Conservation (phyloP, 2,888 invertebrate genomes). For the Acrobasis consociella region DNA sequence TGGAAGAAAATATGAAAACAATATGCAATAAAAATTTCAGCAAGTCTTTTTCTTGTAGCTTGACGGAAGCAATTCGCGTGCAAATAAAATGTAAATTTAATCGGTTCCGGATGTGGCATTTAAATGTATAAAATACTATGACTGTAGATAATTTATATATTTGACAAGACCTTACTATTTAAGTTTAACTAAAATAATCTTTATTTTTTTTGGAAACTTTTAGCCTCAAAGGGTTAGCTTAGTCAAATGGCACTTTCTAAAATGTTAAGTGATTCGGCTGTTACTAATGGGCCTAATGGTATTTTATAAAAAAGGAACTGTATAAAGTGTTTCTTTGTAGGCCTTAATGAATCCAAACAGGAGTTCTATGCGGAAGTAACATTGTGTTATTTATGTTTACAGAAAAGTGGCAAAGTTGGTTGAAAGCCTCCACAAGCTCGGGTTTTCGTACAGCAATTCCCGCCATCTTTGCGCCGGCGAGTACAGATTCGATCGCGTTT, state of each 20-base stretch:
- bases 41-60: neutral
- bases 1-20: too few species aligned
- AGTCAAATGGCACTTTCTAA: too few species aligned
- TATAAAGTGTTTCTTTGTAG: too few species aligned
- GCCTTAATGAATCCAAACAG: too few species aligned
- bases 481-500: slow-evolving; percentile 82
- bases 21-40: too few species aligned
- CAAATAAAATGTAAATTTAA: neutral
- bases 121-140: neutral
- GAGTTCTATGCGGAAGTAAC: too few species aligned
- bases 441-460: slow-evolving; percentile 68
- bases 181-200: too few species aligned
- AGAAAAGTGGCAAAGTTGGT: slow-evolving; percentile 75
- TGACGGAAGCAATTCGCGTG: neutral
- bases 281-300: too few species aligned
- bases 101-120: neutral
- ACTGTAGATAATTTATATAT: neutral
- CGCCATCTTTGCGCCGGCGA: slow-evolving; percentile 72
- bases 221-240: too few species aligned
- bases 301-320: too few species aligned
- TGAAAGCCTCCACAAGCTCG: slow-evolving; percentile 67
- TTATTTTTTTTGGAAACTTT: too few species aligned
- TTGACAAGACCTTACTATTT: neutral
- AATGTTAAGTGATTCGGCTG: too few species aligned
- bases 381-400: slow-evolving; percentile 29